Percentiles rank a stretch among this genome's conserved stretches.
These are phyloP conservation scores for Sorex maritimensis DNA, from an alignment of 2,797 vertebrate species.

Conservation along the genomic window DNA sequence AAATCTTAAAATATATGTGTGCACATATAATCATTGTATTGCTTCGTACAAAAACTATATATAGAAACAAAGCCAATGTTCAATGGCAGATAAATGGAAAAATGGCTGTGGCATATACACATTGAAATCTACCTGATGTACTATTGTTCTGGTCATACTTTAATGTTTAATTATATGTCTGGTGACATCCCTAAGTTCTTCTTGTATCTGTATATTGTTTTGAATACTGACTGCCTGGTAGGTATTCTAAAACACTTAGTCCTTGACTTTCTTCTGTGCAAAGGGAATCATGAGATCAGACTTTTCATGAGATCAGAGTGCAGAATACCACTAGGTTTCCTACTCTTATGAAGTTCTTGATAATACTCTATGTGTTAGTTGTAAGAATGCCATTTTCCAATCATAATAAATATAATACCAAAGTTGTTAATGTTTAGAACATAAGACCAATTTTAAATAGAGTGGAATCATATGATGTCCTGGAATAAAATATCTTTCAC, in stretches of 20 bases:
- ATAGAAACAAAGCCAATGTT: no score
- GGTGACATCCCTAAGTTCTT: slow-evolving; percentile 2
- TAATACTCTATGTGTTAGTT: slow-evolving; percentile 24
- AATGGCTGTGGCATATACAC: no score
- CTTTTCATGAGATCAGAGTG: slow-evolving; percentile 9
- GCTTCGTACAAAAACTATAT: no score
- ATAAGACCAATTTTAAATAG: slow-evolving; percentile 6
- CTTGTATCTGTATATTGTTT: slow-evolving; percentile 2
- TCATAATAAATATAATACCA: slow-evolving; percentile 44
- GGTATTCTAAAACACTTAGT: background rate
- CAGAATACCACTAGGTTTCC: slow-evolving; percentile 24
- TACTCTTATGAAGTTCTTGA: slow-evolving; percentile 38
- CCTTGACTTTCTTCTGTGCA: background rate
- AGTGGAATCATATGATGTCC: background rate
- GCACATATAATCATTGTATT: no score
- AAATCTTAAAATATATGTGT: no score
- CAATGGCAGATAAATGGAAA: no score
- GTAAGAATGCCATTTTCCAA: slow-evolving; percentile 18
- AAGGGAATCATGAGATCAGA: background rate
- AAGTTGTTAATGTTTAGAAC: slow-evolving; percentile 60
- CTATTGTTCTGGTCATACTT: background rate
- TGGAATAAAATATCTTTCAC: slow-evolving; percentile 59
- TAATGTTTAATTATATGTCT: background rate
- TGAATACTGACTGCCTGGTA: background rate
- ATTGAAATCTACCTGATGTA: no score